A percentile compares a stretch with the other conserved stretches of the same genome.
Evolutionary conservation across 1,140 invertebrate genomes (phyloP).

Genomic region (Rhizoglyphus robini): DNA sequence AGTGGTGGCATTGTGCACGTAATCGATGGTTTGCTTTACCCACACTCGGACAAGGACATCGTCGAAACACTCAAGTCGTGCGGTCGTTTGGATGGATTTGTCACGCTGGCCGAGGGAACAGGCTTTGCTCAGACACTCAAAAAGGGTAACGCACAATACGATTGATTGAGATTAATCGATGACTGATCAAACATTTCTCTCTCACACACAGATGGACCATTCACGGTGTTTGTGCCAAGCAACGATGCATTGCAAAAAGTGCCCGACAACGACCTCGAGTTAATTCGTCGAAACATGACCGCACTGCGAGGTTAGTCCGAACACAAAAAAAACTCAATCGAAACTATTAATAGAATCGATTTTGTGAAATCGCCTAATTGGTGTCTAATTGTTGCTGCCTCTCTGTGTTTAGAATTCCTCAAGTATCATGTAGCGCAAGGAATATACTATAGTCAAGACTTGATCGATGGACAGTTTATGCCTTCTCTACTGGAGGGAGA

Average conservation of each 20-base stretch:
- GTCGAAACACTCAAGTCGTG: slow-evolving; percentile 26
- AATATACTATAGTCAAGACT: slow-evolving; percentile 26
- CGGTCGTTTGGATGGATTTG: slow-evolving; percentile 29
- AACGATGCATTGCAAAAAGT: slow-evolving; percentile 30
- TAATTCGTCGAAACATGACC: slow-evolving; percentile 28
- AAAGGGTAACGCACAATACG: slow-evolving; percentile 20
- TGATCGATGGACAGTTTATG: slow-evolving; percentile 29
- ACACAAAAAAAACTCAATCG: background rate
- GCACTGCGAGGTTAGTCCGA: slow-evolving; percentile 26
- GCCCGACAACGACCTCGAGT: slow-evolving; percentile 26
- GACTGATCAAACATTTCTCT: slow-evolving; percentile 1
- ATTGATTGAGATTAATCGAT: background rate
- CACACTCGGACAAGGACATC: slow-evolving; percentile 25
- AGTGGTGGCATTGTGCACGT: slow-evolving; percentile 27
- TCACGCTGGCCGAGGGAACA: slow-evolving; percentile 27
- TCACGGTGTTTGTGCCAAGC: slow-evolving; percentile 29
- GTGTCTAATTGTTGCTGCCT: background rate
- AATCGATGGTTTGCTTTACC: slow-evolving; percentile 29
- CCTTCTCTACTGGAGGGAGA: slow-evolving; percentile 25
- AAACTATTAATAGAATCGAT: no score
- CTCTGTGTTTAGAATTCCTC: slow-evolving; percentile 26
- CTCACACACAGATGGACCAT: slow-evolving; percentile 26
- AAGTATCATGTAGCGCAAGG: slow-evolving; percentile 29
- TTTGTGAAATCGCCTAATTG: background rate
- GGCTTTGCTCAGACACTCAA: slow-evolving; percentile 24